Conservation (phyloP, 2,888 invertebrate genomes). For the Toxonevra muliebris region DNA sequence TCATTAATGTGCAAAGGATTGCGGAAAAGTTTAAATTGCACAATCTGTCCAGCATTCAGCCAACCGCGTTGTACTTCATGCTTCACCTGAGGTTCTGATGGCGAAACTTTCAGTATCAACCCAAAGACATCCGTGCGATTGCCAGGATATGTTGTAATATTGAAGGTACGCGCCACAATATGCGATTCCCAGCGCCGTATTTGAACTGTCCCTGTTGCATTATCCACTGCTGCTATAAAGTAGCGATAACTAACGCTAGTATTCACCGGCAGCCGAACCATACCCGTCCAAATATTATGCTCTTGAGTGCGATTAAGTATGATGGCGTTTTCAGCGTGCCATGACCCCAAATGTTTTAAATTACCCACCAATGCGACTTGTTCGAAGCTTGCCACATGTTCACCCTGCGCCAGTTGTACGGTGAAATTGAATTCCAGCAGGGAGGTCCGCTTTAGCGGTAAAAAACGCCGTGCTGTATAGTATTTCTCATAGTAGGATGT, state of each 20-base stretch:
- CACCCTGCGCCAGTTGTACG: slow-evolving; percentile 56
- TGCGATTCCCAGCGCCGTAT: slow-evolving; percentile 85
- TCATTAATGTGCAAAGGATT: slow-evolving; percentile 72
- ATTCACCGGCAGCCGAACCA: slow-evolving; percentile 73
- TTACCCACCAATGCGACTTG: slow-evolving; percentile 76
- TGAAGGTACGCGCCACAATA: slow-evolving; percentile 70
- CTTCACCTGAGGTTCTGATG: slow-evolving; percentile 60
- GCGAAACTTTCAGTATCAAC: slow-evolving; percentile 56
- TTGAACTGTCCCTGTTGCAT: slow-evolving; percentile 63
- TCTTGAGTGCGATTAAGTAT: slow-evolving; percentile 67
- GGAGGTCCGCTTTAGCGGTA: slow-evolving; percentile 50
- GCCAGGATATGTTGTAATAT: slow-evolving; percentile 53
- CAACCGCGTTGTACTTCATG: slow-evolving; percentile 76
- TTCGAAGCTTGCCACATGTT: slow-evolving; percentile 69
- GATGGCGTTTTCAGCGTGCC: slow-evolving; percentile 73
- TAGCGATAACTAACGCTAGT: slow-evolving; percentile 74
- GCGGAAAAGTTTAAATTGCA: slow-evolving; percentile 84
- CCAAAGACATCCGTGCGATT: slow-evolving; percentile 72
- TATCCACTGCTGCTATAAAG: slow-evolving; percentile 74
- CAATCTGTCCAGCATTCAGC: slow-evolving; percentile 75
- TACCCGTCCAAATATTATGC: slow-evolving; percentile 70
- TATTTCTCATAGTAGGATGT: slow-evolving; percentile 60
- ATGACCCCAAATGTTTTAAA: slow-evolving; percentile 73
- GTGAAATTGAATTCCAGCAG: slow-evolving; percentile 49
- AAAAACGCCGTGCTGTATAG: slow-evolving; percentile 53